A percentile compares a stretch with the other conserved stretches of the same genome.
These are phyloP conservation scores for Ichneumon xanthorius DNA, from an alignment of 2,888 invertebrate species.

Conservation along the genomic window DNA sequence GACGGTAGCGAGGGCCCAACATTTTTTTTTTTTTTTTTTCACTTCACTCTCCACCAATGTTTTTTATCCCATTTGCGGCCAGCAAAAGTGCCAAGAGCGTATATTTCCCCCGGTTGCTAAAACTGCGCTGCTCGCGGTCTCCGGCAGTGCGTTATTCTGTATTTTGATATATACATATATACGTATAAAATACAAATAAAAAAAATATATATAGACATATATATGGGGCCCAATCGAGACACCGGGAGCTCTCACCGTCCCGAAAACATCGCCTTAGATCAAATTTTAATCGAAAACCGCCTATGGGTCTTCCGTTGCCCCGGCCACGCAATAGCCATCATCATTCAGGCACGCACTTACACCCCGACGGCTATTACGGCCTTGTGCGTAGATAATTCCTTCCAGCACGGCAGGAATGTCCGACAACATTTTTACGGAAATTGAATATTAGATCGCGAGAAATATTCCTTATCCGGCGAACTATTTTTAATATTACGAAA, in stretches of 20 bases:
- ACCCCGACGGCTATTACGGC: not conserved
- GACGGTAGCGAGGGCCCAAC: slow-evolving; percentile 82
- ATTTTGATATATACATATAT: not conserved
- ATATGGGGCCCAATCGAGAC: slow-evolving; percentile 27
- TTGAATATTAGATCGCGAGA: slow-evolving; percentile 29
- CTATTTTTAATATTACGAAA: not conserved
- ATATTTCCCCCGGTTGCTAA: slow-evolving; percentile 10
- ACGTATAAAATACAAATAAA: not conserved
- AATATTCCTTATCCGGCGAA: slow-evolving; percentile 1
- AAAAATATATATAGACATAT: not conserved
- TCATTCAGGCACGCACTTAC: slow-evolving; percentile 2
- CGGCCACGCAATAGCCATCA: not conserved
- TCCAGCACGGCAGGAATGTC: not conserved
- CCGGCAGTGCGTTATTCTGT: slow-evolving; percentile 25
- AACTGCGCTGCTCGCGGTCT: slow-evolving; percentile 17
- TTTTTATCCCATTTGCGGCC: slow-evolving; percentile 56
- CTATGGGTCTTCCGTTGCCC: not conserved
- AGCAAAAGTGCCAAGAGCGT: slow-evolving; percentile 6
- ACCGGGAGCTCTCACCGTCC: slow-evolving; percentile 69
- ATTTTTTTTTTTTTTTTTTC: slow-evolving; percentile 80
- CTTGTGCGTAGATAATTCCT: not conserved
- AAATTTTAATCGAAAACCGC: slow-evolving; percentile 80
- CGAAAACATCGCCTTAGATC: slow-evolving; percentile 81
- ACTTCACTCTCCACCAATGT: slow-evolving; percentile 44
- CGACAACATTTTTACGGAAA: slow-evolving; percentile 25